A percentile compares a stretch with the other conserved stretches of the same genome.
These are phyloP conservation scores for Diadegma fenestrale DNA, from an alignment of 2,888 invertebrate species.

Conservation along the genomic window DNA sequence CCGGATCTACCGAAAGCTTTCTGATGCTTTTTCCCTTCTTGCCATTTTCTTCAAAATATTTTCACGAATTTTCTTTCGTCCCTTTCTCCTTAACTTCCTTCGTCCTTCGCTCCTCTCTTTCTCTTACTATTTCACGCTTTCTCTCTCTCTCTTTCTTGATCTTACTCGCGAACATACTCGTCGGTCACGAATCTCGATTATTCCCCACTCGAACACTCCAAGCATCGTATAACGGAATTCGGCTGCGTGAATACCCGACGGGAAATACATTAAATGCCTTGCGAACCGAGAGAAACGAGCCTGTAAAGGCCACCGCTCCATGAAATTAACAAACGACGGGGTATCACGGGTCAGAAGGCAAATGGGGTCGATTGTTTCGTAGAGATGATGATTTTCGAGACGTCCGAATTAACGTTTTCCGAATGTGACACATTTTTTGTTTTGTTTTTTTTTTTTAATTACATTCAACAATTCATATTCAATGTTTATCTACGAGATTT, in stretches of 20 bases:
- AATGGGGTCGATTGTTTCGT: conserved; percentile 8
- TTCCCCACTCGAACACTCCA: conserved; percentile 30
- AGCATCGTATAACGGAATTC: conserved; percentile 30
- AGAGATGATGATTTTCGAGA: not conserved
- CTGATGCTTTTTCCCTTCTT: conserved; percentile 43
- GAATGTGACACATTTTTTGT: no score
- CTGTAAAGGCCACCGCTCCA: conserved; percentile 4
- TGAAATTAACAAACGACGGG: not conserved
- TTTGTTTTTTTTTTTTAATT: no score
- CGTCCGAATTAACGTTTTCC: not conserved
- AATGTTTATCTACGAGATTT: not conserved
- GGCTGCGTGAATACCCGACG: conserved; percentile 7
- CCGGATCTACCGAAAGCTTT: conserved; percentile 61
- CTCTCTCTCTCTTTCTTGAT: not conserved
- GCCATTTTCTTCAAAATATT: conserved; percentile 65
- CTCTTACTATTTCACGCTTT: not conserved
- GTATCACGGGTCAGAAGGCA: not conserved
- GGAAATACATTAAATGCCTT: conserved; percentile 57
- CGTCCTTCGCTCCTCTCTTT: not conserved
- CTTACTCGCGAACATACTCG: conserved; percentile 26
- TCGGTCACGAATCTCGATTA: conserved; percentile 49
- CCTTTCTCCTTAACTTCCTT: not conserved
- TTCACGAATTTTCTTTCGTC: conserved; percentile 36
- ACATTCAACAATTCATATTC: not conserved
- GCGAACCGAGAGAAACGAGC: conserved; percentile 45